Conservation (phyloP, 2,113 vertebrate species). For the Porphyrio hochstetteri region DNA sequence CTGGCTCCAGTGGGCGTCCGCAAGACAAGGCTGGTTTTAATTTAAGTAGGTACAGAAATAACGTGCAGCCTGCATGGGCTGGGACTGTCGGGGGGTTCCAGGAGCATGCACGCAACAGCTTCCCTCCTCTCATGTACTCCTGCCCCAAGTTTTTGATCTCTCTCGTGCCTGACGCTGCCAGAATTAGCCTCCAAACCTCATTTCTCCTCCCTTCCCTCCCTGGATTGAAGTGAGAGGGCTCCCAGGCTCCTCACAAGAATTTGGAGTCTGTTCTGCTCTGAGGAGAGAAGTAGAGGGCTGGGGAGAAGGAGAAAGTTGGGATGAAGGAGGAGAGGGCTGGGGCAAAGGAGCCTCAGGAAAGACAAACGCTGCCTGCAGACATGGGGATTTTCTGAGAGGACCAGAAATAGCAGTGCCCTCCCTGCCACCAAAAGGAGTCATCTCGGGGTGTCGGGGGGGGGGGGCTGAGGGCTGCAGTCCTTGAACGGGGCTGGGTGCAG, state of each 20-base stretch:
- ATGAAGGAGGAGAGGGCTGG: too few species aligned
- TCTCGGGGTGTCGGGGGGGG: fast-evolving
- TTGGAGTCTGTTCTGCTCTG: neutral
- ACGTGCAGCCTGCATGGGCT: slow-evolving; percentile 43
- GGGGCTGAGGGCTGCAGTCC: neutral
- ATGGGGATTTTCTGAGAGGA: neutral
- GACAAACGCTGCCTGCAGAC: neutral
- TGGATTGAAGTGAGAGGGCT: neutral
- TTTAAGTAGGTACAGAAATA: slow-evolving; percentile 62
- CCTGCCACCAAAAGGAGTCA: fast-evolving
- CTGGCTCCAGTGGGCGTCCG: slow-evolving; percentile 36
- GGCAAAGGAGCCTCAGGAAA: neutral
- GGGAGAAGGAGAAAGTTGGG: neutral
- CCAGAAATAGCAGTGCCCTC: neutral
- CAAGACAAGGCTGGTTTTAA: slow-evolving; percentile 58
- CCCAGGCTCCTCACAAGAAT: neutral
- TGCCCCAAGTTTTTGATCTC: slow-evolving; percentile 19
- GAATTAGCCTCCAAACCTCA: slow-evolving; percentile 35
- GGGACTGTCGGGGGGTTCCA: slow-evolving; percentile 3
- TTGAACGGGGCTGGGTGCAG: neutral
- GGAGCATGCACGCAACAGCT: slow-evolving; percentile 54
- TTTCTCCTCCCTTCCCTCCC: slow-evolving; percentile 7
- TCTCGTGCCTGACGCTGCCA: slow-evolving; percentile 2
- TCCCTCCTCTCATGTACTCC: slow-evolving; percentile 44
- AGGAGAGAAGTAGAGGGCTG: neutral